Base-by-base conservation (phyloP, 1,140 invertebrate species). In the Ips typographus region DNA sequence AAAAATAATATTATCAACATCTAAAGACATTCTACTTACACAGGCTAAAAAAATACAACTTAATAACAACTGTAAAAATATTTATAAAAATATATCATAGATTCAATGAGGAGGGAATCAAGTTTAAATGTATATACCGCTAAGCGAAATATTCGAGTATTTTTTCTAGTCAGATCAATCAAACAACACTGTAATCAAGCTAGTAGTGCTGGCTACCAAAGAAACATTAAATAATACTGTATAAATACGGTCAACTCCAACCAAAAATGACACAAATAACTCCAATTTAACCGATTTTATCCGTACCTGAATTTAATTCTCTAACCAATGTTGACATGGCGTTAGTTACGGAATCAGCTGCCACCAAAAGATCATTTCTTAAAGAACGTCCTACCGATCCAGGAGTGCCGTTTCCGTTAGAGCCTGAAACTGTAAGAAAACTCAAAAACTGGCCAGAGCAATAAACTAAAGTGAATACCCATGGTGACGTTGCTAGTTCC, bases 301-400 rank as follows among this genome's bases (percentile, higher is more conserved):
- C 70, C 79, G 77, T 85, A 92, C 90, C 94, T 85, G 94, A 94
- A 83, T 98, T 96, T 40, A 98, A 86, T 86, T 97, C 95, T 82
- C 94, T 87, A 62, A 98, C 95, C 72, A 98, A 88, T 47, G 93
- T 95, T 59, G 94, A 96, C 93, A 98, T 97, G 56, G 95, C 95
- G 84, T 94, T 95, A 58, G 95, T 97, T 61, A 97, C 94, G 58
- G 94, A 96, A 82, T 98, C 94, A 61, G 95, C 94, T 55, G 95
- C 94, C 76, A 94, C 91, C 70, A 96, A 84, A 44, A 96, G 84
- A 82, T 96, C 93, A 78, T 93, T 94, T 74, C 91, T 83, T 66
- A 93, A 83, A 71, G 88, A 90, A 75, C 90, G 82, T 75, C 87
- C 87, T 82, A 84, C 79, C 40, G 81, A 76, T 61, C 80, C 76